Base-by-base conservation (phyloP, 2,113 vertebrate species). In the Ameiurus melas region DNA sequence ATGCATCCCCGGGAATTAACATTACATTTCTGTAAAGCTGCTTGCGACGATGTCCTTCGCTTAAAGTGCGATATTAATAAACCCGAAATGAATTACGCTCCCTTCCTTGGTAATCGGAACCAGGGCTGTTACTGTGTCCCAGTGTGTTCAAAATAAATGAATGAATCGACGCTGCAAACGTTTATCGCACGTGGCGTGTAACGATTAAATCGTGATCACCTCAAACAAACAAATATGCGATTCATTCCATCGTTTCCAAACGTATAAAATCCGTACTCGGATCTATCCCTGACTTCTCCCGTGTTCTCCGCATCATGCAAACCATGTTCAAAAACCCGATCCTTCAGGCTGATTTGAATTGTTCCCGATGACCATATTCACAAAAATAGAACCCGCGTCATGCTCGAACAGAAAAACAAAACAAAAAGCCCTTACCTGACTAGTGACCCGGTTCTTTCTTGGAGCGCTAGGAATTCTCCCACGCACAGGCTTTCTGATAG, bases 401-500 rank as follows among this genome's bases (percentile, higher is more conserved):
- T 25, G 9, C 19, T 6, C 6, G 58, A 62, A 55, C 1, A 14
- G 13, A 55, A 55, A 55, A 55, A 55, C 5, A 43, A 43, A 43
- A 5, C 5, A 47, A 47, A 51, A 14, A 10, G n/a, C 68, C 20
- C 60, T 79, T 66, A 89, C 90, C 89, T 88, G 89, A 84, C 17
- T 53, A 1, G 70, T 47, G 7, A 84, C 33, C 20, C 62, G 39
- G 66, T 83, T 90, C 80, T 86, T 88, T 36, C 39, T 64, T 19
- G 57, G 79, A 33, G 39, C 53, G 57, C 60, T 83, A 47, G 75
- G 82, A 22, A 85, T 30, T 43, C 27, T 87, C 10, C 89, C 88
- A 25, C 36, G 85, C 20, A 68, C 87, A 47, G 89, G 77, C 75
- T 89, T 89, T 84, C 79, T 86, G 80, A 87, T n/a, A 4, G 68